These are phyloP conservation scores for Somateria mollissima DNA, from an alignment of 2,797 vertebrate genomes.

Conservation along the genomic window DNA sequence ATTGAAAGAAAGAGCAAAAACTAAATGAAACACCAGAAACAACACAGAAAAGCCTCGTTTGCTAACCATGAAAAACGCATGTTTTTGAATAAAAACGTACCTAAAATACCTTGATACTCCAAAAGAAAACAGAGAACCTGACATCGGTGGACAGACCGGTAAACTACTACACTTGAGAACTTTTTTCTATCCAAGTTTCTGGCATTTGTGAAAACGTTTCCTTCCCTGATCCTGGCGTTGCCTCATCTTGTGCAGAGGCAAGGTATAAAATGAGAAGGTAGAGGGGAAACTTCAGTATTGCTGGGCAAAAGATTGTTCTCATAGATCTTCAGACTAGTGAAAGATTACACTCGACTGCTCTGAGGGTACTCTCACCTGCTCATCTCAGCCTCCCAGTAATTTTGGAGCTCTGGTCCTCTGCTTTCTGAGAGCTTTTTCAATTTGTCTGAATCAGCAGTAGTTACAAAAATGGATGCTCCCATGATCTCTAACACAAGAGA, in stretches of 20 bases:
- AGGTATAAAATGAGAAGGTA: background rate
- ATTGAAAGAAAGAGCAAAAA: background rate
- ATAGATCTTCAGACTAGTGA: background rate
- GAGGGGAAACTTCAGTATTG: background rate
- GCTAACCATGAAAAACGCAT: accelerated
- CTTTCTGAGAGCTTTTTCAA: background rate
- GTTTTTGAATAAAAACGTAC: background rate
- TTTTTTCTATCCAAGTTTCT: background rate
- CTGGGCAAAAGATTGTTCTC: background rate
- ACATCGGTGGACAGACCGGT: background rate
- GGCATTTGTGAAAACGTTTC: background rate
- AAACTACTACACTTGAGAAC: background rate
- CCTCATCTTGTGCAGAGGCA: background rate
- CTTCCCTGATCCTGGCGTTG: background rate
- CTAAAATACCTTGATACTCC: background rate
- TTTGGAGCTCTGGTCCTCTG: background rate
- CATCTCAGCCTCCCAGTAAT: background rate
- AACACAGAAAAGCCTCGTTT: background rate
- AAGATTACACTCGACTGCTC: accelerated
- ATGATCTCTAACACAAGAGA: too few species aligned
- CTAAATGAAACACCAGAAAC: background rate
- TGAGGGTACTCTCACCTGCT: background rate
- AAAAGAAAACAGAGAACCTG: background rate
- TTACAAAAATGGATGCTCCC: background rate
- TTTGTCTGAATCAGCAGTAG: background rate